Evolutionary conservation across 2,113 vertebrate species (phyloP).

Genomic region (Cynocephalus volans): DNA sequence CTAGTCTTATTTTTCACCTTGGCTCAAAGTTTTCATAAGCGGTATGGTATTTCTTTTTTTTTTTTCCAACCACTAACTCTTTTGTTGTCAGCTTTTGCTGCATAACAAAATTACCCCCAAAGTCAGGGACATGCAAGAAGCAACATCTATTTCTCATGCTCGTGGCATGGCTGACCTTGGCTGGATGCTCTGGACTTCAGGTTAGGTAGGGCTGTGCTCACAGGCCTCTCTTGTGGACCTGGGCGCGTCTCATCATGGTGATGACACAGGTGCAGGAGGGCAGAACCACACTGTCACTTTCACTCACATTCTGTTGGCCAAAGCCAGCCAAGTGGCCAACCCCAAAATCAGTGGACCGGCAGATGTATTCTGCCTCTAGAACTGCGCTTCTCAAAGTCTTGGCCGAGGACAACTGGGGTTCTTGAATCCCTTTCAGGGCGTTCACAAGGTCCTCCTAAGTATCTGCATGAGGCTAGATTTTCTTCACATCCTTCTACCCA

Average conservation of each 20-base stretch:
- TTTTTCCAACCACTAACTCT: not conserved
- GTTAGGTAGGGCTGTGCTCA: not conserved
- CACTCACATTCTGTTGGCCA: not conserved
- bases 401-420: not conserved
- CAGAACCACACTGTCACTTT: not conserved
- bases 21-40: not conserved
- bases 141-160: not conserved
- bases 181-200: not conserved
- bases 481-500: not conserved
- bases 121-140: not conserved
- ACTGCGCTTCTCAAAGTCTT: not conserved
- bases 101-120: not conserved
- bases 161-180: not conserved
- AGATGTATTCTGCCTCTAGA: not conserved
- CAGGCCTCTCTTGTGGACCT: not conserved
- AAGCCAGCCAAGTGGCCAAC: not conserved
- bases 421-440: not conserved
- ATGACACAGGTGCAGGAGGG: too few relatives aligned
- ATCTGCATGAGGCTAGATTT: not conserved
- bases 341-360: not conserved
- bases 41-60: not conserved
- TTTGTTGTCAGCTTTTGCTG: not conserved
- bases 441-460: not conserved
- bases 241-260: not conserved
- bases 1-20: not conserved